phyloP scores from a whole-genome alignment of 2,113 vertebrate species.

The Jaculus jaculus region DNA sequence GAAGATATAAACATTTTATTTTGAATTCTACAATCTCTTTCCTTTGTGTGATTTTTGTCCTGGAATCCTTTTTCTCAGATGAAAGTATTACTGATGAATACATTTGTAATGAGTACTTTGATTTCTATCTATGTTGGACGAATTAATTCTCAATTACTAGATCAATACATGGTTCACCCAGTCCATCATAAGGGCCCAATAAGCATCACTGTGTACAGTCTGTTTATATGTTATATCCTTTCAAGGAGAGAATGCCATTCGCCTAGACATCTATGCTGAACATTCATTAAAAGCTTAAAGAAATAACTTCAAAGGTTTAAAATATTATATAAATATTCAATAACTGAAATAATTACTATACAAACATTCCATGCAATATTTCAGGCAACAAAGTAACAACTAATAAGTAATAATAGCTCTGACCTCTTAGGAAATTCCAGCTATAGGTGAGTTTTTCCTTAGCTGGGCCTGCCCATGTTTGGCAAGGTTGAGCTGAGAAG shows the following conservation, averaged over 20 bases:
- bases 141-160: not conserved
- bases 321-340: not conserved
- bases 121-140: not conserved
- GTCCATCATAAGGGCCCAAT: not conserved
- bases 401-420: too few relatives aligned
- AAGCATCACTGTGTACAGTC: not conserved
- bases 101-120: fast-evolving
- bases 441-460: too few relatives aligned
- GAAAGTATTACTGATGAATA: not conserved
- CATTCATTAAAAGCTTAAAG: not conserved
- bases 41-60: not conserved
- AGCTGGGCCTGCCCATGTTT: too few relatives aligned
- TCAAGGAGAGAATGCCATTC: not conserved
- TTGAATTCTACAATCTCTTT: not conserved
- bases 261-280: not conserved
- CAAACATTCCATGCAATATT: not conserved
- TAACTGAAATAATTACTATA: not conserved
- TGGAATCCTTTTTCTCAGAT: not conserved
- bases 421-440: too few relatives aligned
- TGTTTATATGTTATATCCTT: not conserved
- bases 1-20: not conserved
- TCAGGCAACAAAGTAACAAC: not conserved
- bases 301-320: not conserved
- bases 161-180: not conserved
- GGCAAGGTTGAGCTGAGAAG: too few relatives aligned